phyloP scores from a whole-genome alignment of 2,797 vertebrate genomes.

The Myripristis murdjan region DNA sequence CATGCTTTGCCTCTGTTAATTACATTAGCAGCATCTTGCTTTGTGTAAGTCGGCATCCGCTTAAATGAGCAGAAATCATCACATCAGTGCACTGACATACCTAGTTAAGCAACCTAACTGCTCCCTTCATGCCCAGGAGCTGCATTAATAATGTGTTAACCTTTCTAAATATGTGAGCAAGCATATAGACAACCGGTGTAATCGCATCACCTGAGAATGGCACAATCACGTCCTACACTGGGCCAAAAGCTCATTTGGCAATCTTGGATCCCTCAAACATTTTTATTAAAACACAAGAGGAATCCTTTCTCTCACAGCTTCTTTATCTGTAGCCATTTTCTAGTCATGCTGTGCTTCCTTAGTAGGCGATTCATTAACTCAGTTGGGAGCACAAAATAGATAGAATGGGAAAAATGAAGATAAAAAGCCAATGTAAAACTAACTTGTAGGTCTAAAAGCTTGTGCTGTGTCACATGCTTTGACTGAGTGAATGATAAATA shows the following conservation, averaged over 20 bases:
- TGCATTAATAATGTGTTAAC: not conserved
- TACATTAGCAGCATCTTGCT: not conserved
- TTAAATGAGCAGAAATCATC: not conserved
- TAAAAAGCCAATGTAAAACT: no score
- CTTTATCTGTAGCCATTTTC: no score
- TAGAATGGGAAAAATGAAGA: not conserved
- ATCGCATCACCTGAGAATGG: not conserved
- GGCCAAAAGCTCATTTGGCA: not conserved
- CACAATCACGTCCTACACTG: not conserved
- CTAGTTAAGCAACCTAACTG: not conserved
- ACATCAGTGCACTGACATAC: not conserved
- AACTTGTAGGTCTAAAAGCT: no score
- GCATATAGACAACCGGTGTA: not conserved
- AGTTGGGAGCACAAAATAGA: not conserved
- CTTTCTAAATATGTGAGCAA: constrained; percentile 1
- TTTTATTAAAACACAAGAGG: no score
- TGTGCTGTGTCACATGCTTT: no score
- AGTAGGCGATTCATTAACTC: not conserved
- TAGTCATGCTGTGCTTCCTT: no score
- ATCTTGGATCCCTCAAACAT: no score
- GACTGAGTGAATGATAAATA: no score
- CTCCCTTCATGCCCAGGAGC: not conserved
- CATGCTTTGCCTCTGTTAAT: not conserved
- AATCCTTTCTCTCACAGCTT: no score
- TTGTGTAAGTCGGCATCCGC: constrained; percentile 1